Evolutionary conservation across 2,113 vertebrate species (phyloP).

Genomic region (Eurypyga helias): DNA sequence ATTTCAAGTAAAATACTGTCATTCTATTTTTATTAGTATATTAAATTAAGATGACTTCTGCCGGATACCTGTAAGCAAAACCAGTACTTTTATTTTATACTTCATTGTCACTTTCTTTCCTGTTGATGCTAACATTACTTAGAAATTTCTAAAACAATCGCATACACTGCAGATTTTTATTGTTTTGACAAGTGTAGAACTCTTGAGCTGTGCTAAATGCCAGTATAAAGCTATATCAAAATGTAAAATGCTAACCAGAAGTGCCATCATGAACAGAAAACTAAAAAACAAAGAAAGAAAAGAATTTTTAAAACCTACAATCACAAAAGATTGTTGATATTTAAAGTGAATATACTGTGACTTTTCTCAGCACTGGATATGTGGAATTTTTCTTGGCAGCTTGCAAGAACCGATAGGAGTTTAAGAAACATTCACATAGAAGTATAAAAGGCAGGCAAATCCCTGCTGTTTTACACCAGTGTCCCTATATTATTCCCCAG

Average conservation of each 20-base stretch:
- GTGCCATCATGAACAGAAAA: constrained; percentile 15
- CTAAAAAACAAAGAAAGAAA: neutral
- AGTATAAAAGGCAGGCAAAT: constrained; percentile 50
- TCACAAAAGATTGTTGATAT: constrained; percentile 34
- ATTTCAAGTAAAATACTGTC: constrained; percentile 48
- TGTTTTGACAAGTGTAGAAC: constrained; percentile 58
- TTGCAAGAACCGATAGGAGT: constrained; percentile 56
- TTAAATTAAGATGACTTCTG: constrained; percentile 31
- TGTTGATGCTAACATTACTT: constrained; percentile 16
- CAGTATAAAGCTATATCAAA: constrained; percentile 52
- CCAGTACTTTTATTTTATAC: neutral
- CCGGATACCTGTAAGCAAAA: constrained; percentile 24
- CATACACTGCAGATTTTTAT: constrained; percentile 29
- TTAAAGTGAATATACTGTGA: constrained; percentile 53
- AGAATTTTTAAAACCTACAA: constrained; percentile 28
- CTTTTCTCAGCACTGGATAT: constrained; percentile 17
- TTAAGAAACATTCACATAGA: constrained; percentile 33
- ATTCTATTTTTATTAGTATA: constrained; percentile 36
- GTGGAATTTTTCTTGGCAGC: constrained; percentile 35
- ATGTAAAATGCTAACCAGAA: constrained; percentile 61
- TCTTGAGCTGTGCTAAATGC: constrained; percentile 61
- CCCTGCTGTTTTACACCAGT: constrained; percentile 8
- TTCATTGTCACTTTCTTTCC: neutral
- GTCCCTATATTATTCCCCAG: neutral
- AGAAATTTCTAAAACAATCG: neutral